Evolutionary conservation across 2,113 vertebrate genomes (phyloP), one percentile per base, ranked within the genome.

Genomic region (Nannospalax galili): DNA sequence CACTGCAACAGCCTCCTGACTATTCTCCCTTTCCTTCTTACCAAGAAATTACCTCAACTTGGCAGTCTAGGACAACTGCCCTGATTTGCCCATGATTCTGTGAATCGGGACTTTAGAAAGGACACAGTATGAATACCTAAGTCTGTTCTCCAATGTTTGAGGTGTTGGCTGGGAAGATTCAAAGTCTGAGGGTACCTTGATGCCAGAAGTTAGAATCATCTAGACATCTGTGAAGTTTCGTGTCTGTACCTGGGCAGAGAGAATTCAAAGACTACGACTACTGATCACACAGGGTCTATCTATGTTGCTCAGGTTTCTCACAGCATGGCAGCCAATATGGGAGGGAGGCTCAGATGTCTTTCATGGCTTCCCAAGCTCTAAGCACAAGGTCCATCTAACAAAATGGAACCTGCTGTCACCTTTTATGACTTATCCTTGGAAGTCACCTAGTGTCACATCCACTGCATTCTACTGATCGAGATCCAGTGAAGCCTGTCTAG

Each of bases 221-320:
- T 42, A 40, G 37, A 89, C 73, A 19, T 37, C 26, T 91, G 9
- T 72, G 40, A 58, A 75, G 12, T 73, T 62, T 5, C 5, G 26
- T 56, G 22, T 56, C 48, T 90, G 75, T 58, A 58, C 30, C 14
- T 72, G 40, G 26, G 20, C 37, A 82, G 56, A 78, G 16, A 88
- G 69, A 93, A 92, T 7, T 42, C 32, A 30, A 72, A 95, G 72
- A 20, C 60, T 19, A 11, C 10, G 28, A 11, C 15, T 74, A 45
- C 72, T 3, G 24, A 30, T 1, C 1, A 1, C 9, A 60, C 3
- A 3, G n/a, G 19, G 12, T 37, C 32, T 56, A 19, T 48, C 42
- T 42, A 1, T 5, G 1, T 28, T 56, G 1, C 14, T 67, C 56
- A 15, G 2, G 1, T 64, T 86, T 26, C n/a, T 79, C 74, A 69